phyloP scores from a whole-genome alignment of 1,140 invertebrate species.

The Harpegnathos saltator region DNA sequence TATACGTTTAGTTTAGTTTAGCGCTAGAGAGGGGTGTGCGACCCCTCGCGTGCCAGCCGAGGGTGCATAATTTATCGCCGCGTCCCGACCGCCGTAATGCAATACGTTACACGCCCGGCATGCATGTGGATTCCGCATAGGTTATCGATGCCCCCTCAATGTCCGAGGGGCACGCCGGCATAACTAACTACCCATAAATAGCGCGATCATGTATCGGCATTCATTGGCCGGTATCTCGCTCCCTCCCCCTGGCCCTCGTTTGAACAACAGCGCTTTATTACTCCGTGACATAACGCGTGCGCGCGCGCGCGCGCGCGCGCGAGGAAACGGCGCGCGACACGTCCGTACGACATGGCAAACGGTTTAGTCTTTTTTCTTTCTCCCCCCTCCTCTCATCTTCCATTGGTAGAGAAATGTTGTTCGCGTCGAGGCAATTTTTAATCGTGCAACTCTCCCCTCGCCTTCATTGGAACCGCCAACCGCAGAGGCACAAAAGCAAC shows the following conservation, averaged over 20 bases:
- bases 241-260: too few relatives aligned
- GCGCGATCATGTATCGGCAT: constrained; percentile 72
- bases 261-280: not conserved
- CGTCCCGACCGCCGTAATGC: constrained; percentile 71
- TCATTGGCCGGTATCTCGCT: constrained; percentile 62
- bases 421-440: too few relatives aligned
- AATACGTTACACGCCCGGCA: constrained; percentile 78
- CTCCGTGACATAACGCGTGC: not conserved
- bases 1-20: constrained; percentile 81
- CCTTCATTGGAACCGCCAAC: too few relatives aligned
- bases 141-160: constrained; percentile 75
- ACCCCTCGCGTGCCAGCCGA: constrained; percentile 65
- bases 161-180: constrained; percentile 55
- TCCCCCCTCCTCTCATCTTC: too few relatives aligned
- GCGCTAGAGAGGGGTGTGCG: constrained; percentile 63
- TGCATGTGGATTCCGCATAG: constrained; percentile 77
- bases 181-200: constrained; percentile 73
- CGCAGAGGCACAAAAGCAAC: too few relatives aligned
- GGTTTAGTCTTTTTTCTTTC: too few relatives aligned
- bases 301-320: too few relatives aligned
- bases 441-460: too few relatives aligned
- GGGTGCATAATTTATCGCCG: constrained; percentile 84
- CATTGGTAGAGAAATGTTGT: not conserved
- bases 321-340: not conserved
- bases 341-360: too few relatives aligned